Conservation (phyloP, 2,113 vertebrate genomes). For the Ictidomys tridecemlineatus region DNA sequence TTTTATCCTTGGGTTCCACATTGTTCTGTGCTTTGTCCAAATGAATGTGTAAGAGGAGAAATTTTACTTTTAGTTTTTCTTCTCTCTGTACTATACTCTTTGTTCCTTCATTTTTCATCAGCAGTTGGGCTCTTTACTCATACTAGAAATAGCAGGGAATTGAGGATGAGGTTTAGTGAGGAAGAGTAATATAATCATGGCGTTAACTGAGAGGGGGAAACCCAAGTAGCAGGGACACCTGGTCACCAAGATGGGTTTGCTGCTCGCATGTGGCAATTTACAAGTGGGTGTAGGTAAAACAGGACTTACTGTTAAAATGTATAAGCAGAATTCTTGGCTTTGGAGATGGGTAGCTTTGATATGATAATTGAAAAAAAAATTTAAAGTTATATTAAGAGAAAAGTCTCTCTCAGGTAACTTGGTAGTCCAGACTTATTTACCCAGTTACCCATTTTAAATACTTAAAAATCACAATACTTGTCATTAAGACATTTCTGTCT, state of each 20-base stretch:
- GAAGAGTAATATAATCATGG: conserved; percentile 59
- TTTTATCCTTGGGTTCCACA: no score
- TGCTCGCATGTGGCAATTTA: conserved; percentile 59
- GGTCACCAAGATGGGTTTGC: conserved; percentile 41
- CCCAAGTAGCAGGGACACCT: conserved; percentile 61
- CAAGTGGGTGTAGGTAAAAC: conserved; percentile 57
- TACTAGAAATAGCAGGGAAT: conserved; percentile 47
- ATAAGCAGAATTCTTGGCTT: conserved; percentile 49
- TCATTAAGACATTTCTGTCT: conserved; percentile 37
- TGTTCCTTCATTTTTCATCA: conserved; percentile 27
- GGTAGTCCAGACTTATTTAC: conserved; percentile 10
- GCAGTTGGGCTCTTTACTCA: conserved; percentile 19
- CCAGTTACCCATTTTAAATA: conserved; percentile 41
- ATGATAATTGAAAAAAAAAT: conserved; percentile 66
- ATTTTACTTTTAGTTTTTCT: conserved; percentile 35
- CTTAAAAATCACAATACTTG: conserved; percentile 47
- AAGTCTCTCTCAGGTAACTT: conserved; percentile 28
- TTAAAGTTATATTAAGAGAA: conserved; percentile 50
- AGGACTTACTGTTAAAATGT: conserved; percentile 33
- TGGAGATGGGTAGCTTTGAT: conserved; percentile 66
- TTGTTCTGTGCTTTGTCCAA: no score
- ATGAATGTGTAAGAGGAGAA: neutral
- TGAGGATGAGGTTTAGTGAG: conserved; percentile 54
- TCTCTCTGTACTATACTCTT: neutral
- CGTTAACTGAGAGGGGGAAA: conserved; percentile 65